Evolutionary conservation across 2,113 vertebrate genomes (phyloP).

Genomic region (Corvus hawaiiensis): DNA sequence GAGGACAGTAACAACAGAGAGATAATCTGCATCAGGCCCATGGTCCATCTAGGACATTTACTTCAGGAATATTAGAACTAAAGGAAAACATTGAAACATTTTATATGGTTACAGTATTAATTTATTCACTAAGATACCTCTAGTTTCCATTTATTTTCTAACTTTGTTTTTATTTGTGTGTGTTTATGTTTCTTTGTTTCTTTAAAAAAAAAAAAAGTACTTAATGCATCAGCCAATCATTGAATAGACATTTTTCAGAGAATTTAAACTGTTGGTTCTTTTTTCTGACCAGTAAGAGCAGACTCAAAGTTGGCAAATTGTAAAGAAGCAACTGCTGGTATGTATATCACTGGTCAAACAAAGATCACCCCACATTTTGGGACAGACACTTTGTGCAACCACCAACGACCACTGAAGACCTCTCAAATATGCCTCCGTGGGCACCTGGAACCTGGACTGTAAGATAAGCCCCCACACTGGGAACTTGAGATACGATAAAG

Average conservation of each 20-base stretch:
- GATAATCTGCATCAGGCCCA: not conserved
- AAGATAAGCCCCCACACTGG: accelerated
- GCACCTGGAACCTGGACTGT: not conserved
- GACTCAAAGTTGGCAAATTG: not conserved
- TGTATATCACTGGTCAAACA: accelerated
- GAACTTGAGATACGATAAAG: not conserved
- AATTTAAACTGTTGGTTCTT: not conserved
- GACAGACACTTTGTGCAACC: not conserved
- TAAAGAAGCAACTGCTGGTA: not conserved
- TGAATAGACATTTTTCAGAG: not conserved
- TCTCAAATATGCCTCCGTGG: too few relatives aligned
- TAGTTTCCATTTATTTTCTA: not conserved
- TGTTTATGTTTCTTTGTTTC: not conserved
- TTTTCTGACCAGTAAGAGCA: not conserved
- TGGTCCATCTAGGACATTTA: not conserved
- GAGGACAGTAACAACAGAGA: accelerated
- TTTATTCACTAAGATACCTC: not conserved
- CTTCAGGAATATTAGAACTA: not conserved
- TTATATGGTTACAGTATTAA: not conserved
- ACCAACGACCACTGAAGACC: not conserved
- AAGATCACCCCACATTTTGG: not conserved
- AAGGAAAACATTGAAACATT: not conserved
- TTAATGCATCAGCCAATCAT: not conserved
- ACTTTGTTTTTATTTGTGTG: not conserved
- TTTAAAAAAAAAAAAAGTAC: too few relatives aligned